Percentiles rank a stretch among this genome's conserved stretches.
These are phyloP conservation scores for Melospiza melodia DNA, from an alignment of 2,113 vertebrate genomes.

Conservation along the genomic window DNA sequence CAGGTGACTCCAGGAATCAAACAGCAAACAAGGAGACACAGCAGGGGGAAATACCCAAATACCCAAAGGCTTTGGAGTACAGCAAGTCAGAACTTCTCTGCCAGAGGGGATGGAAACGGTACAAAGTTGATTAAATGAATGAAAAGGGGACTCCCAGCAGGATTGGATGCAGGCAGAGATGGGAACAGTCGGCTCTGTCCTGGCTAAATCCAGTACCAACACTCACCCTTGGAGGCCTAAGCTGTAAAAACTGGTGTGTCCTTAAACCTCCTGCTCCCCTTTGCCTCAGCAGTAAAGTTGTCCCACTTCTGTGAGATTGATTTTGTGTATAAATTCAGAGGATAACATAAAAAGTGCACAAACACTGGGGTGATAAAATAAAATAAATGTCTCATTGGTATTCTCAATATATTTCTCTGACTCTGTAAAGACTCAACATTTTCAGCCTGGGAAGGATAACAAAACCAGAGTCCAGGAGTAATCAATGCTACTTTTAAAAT, in stretches of 20 bases:
- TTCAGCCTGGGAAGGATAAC: background rate
- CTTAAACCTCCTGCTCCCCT: background rate
- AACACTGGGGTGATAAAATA: background rate
- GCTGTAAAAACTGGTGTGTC: background rate
- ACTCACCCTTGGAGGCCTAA: rapidly evolving
- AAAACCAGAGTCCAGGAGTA: background rate
- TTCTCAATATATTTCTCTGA: background rate
- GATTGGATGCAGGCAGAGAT: rapidly evolving
- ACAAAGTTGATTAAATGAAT: background rate
- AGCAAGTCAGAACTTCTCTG: background rate
- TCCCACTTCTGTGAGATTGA: background rate
- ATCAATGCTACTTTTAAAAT: background rate
- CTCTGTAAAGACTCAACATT: background rate
- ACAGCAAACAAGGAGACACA: background rate
- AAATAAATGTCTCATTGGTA: background rate
- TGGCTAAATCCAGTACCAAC: background rate
- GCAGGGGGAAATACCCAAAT: background rate
- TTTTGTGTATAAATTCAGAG: background rate
- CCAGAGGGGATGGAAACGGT: background rate
- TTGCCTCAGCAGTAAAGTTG: background rate
- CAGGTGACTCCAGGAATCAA: background rate
- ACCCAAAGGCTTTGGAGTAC: background rate
- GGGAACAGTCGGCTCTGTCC: background rate
- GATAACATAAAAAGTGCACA: background rate
- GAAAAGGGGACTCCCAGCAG: background rate